phyloP scores from a whole-genome alignment of 2,113 vertebrate genomes.

The Ailuropoda melanoleuca region DNA sequence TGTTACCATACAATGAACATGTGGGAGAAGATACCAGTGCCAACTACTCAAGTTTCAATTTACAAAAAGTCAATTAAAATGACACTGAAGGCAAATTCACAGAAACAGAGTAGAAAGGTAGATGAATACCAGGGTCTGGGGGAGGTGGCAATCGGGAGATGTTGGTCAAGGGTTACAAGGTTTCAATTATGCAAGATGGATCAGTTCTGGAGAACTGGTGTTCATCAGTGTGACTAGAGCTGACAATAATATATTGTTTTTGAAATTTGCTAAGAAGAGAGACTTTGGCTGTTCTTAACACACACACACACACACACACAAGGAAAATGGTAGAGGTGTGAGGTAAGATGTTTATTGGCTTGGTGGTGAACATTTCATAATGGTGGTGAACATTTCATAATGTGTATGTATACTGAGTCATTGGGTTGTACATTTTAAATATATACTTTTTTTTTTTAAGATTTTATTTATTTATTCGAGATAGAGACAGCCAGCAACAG shows the following conservation, averaged over 20 bases:
- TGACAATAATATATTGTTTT: neutral
- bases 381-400: neutral
- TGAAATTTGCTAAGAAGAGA: neutral
- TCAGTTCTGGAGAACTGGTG: neutral
- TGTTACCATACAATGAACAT: neutral
- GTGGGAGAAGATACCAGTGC: neutral
- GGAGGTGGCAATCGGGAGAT: neutral
- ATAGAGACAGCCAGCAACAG: too few relatives aligned
- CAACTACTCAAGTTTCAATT: neutral
- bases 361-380: neutral
- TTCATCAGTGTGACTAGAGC: neutral
- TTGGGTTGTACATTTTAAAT: neutral
- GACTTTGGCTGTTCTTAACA: neutral
- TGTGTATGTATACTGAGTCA: neutral
- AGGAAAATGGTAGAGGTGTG: neutral
- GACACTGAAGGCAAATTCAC: neutral
- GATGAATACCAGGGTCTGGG: neutral
- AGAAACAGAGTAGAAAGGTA: neutral
- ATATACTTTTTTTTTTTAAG: neutral
- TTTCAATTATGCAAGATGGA: neutral
- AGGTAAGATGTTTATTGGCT: neutral
- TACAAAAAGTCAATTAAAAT: constrained; percentile 1
- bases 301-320: neutral
- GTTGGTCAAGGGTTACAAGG: neutral
- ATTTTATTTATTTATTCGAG: too few relatives aligned